Percentiles rank a stretch among this genome's conserved stretches.
These are phyloP conservation scores for Enoplosus armatus DNA, from an alignment of 2,797 vertebrate genomes.

Conservation along the genomic window DNA sequence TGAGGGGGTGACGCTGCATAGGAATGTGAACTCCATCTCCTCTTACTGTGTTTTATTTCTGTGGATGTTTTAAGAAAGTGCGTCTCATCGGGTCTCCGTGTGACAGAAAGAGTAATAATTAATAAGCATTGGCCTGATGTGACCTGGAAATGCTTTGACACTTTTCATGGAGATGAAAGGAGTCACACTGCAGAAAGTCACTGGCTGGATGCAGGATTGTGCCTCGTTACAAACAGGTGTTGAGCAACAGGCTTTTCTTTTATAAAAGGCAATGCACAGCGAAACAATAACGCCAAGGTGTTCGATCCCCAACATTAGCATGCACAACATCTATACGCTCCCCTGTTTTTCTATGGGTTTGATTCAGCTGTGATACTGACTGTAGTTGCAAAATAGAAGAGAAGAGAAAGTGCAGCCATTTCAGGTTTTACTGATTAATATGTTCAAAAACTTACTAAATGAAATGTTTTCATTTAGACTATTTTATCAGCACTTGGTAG, in stretches of 20 bases:
- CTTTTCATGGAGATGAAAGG: conserved; percentile 15
- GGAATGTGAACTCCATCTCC: conserved; percentile 15
- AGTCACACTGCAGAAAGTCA: conserved; percentile 10
- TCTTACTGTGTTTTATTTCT: conserved; percentile 9
- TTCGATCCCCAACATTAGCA: neutral
- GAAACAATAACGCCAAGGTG: neutral
- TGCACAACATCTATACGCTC: neutral
- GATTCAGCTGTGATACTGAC: neutral
- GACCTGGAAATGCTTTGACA: conserved; percentile 27
- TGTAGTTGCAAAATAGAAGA: no score
- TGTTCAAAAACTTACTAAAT: no score
- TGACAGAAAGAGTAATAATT: conserved; percentile 16
- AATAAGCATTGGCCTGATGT: conserved; percentile 15
- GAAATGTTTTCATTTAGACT: neutral
- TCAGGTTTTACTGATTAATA: neutral
- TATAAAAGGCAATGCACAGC: neutral
- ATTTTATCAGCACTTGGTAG: neutral
- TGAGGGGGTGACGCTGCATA: neutral
- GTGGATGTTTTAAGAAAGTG: neutral
- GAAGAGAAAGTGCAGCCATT: neutral
- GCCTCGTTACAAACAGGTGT: neutral
- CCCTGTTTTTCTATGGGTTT: neutral
- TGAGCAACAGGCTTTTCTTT: neutral
- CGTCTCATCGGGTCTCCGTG: neutral
- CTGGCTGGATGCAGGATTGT: neutral